Evolutionary conservation across 2,888 invertebrate species (phyloP), one percentile per base, ranked within the genome.

Genomic region (Lasius fuliginosus): DNA sequence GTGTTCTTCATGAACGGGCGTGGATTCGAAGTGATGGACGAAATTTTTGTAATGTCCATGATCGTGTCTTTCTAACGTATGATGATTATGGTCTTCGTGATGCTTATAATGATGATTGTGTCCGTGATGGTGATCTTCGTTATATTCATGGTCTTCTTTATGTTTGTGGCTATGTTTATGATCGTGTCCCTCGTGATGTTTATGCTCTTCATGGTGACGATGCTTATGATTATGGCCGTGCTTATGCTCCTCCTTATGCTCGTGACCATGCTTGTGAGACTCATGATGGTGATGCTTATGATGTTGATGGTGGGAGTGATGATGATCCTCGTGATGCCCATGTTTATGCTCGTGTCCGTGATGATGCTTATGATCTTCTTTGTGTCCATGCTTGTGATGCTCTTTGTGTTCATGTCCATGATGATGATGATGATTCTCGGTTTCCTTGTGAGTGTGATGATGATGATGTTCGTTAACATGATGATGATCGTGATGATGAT

Each of bases 391-490:
- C 58, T 93, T 92, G 71, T 93, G 93, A 5, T 92, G 91, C n/a
- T 92, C 92, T 68, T 94, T 93, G 75, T 94, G 93, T 5, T 92
- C 92, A 62, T 93, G 92, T 1, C 93, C 93, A 46, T 93, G 93
- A 81, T 93, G 93, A 36, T 93, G 93, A 68, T 93, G 94, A 85
- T 93, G 94, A 0, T 87, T 88, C 79, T 94, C 94, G 36, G 92
- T 91, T 83, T 93, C 93, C 85, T 93, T 93, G 74, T 93, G 93
- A 2, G 88, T 87, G 30, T 93, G 93, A 73, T 93, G 93, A 79
- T 93, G 93, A 69, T 93, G 93, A 83, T 93, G 93, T 53, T 93
- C 92, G 67, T 93, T 93, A 4, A 92, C 87, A 30, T 94, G 94
- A 56, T 94, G 91, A 74, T 94, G 94, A 0, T 93, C 93, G 58